phyloP scores from a whole-genome alignment of 2,113 vertebrate species.

The Climacteris rufus region DNA sequence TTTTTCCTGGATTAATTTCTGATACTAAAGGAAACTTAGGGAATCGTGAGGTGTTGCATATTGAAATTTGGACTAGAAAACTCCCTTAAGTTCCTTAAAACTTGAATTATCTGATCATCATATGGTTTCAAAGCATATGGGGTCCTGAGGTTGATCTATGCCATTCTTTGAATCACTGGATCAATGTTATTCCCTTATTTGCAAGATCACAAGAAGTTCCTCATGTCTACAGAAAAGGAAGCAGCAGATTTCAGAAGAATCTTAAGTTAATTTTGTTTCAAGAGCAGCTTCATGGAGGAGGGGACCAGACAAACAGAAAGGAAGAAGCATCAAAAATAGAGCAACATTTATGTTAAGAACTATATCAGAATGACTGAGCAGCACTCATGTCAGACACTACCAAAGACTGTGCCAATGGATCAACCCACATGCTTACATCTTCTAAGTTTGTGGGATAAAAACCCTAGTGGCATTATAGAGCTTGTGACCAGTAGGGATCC shows the following conservation, averaged over 20 bases:
- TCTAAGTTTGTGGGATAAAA: not conserved
- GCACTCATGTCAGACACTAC: accelerated
- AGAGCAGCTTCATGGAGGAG: not conserved
- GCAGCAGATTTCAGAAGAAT: not conserved
- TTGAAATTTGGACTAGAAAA: not conserved
- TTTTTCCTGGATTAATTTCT: not conserved
- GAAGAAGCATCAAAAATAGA: not conserved
- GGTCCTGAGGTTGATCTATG: not conserved
- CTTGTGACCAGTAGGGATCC: not conserved
- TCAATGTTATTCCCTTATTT: not conserved
- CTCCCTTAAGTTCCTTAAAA: not conserved
- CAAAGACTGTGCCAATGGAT: not conserved
- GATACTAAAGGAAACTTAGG: not conserved
- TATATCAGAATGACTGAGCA: not conserved
- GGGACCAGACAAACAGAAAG: not conserved
- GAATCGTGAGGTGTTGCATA: not conserved
- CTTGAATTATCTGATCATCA: not conserved
- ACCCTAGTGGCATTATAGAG: not conserved
- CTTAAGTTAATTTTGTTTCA: not conserved
- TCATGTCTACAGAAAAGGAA: not conserved
- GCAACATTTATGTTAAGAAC: not conserved
- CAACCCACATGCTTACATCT: not conserved
- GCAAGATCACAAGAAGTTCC: not conserved
- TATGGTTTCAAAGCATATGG: not conserved
- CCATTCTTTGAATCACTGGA: not conserved